Percentiles rank a stretch among this genome's conserved stretches.
phyloP scores from a whole-genome alignment of 2,113 vertebrate species.

The Choloepus hoffmanni region DNA sequence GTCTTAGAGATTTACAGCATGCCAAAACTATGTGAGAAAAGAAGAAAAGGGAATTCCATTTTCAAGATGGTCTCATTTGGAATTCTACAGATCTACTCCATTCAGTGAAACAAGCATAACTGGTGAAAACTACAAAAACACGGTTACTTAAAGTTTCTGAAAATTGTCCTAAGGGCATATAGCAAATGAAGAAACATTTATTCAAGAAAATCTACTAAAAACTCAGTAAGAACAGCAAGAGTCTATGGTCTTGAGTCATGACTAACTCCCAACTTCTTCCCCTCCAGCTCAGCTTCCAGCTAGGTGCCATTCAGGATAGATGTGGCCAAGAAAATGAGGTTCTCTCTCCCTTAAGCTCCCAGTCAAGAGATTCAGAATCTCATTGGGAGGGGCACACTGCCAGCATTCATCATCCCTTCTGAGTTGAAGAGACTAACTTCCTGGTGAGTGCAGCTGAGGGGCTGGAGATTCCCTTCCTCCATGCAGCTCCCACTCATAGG shows the following conservation, averaged over 20 bases:
- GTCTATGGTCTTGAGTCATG: not conserved
- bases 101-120: not conserved
- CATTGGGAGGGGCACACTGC: not conserved
- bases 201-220: conserved; percentile 28
- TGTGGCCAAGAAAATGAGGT: not conserved
- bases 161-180: not conserved
- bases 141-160: not conserved
- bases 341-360: not conserved
- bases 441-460: not conserved
- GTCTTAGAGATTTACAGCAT: not conserved
- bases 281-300: not conserved
- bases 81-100: not conserved
- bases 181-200: not conserved
- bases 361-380: no score
- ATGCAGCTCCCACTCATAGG: not conserved
- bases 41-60: not conserved
- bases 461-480: not conserved
- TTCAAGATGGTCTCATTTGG: not conserved
- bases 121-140: not conserved
- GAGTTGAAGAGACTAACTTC: not conserved
- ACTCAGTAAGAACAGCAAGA: not conserved
- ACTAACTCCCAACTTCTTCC: not conserved
- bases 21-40: not conserved
- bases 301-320: not conserved
- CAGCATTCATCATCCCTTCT: not conserved